A percentile compares a stretch with the other conserved stretches of the same genome.
Evolutionary conservation across 2,113 vertebrate genomes (phyloP).

Genomic region (Fulica atra): DNA sequence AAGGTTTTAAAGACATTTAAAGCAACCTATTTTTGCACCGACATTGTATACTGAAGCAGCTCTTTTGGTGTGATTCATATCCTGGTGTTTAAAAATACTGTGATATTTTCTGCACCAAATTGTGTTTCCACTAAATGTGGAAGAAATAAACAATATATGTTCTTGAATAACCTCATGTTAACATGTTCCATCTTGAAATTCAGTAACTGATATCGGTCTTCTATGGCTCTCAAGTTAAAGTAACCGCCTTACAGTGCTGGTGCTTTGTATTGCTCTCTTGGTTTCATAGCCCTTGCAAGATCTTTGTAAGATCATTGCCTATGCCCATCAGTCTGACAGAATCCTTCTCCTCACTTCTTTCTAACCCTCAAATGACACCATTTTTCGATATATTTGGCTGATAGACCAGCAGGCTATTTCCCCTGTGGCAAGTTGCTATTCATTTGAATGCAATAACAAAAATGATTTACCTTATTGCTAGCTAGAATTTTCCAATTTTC

Average conservation of each 20-base stretch:
- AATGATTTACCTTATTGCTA: fast-evolving
- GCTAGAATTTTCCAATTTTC: not conserved
- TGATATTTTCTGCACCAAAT: constrained; percentile 40
- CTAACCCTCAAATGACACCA: not conserved
- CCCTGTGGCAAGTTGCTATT: not conserved
- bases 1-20: not conserved
- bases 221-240: not conserved
- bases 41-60: not conserved
- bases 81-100: constrained; percentile 50
- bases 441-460: not conserved
- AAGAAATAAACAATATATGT: not conserved
- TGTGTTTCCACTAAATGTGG: constrained; percentile 14
- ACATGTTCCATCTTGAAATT: not conserved
- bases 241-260: not conserved
- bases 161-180: not conserved
- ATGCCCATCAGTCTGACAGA: not conserved
- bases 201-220: not conserved
- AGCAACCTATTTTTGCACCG: constrained; percentile 58
- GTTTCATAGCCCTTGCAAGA: not conserved
- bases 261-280: not conserved
- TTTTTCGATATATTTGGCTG: not conserved
- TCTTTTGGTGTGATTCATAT: constrained; percentile 65
- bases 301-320: not conserved
- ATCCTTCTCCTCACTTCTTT: not conserved
- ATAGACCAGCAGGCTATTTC: not conserved